Conservation (phyloP, 2,888 invertebrate species). For the Apomyelois bistriatella region DNA sequence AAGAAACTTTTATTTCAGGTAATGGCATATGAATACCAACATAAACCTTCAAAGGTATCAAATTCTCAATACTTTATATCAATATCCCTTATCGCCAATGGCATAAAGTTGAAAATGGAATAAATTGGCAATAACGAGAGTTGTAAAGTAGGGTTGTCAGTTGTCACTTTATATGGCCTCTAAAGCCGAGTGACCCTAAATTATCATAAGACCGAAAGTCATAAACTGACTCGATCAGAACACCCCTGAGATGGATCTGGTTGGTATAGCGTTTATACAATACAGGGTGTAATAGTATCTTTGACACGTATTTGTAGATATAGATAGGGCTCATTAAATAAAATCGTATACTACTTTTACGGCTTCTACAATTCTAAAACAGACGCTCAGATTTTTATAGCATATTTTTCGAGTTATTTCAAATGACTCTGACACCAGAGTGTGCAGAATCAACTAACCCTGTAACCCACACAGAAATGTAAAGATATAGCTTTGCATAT, state of each 20-base stretch:
- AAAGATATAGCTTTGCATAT: no score
- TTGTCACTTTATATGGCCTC: slow-evolving; percentile 14
- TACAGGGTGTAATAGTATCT: background rate
- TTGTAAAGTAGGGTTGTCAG: slow-evolving; percentile 13
- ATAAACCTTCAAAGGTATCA: background rate
- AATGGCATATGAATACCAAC: slow-evolving; percentile 6
- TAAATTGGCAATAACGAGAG: slow-evolving; percentile 6
- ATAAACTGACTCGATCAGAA: slow-evolving; percentile 12
- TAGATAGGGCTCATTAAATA: no score
- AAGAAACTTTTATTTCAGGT: background rate
- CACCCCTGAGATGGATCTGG: slow-evolving; percentile 10
- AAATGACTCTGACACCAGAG: no score
- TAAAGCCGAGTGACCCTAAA: slow-evolving; percentile 15
- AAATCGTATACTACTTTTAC: no score
- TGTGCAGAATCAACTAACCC: no score
- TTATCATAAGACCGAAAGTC: slow-evolving; percentile 13
- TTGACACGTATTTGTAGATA: no score
- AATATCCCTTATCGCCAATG: background rate
- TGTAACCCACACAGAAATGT: no score
- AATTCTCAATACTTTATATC: background rate
- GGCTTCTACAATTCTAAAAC: no score
- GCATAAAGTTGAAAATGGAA: slow-evolving; percentile 10
- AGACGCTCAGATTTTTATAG: no score
- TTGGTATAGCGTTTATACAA: background rate
- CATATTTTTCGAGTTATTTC: no score